Evolutionary conservation across 2,888 invertebrate species (phyloP).

Genomic region (Campoletis raptor): DNA sequence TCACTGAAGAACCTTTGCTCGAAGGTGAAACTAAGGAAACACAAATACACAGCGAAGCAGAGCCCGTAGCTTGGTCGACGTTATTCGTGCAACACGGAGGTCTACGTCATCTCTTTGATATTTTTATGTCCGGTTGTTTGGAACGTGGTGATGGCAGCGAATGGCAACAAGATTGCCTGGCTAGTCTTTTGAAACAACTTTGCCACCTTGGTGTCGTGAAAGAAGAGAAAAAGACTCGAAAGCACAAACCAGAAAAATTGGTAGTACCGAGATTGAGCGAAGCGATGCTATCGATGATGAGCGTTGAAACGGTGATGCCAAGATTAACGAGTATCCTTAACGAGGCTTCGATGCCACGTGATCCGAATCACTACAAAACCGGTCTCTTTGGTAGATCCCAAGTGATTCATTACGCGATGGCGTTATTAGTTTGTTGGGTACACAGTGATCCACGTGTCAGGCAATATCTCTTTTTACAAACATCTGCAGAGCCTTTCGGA

Average conservation of each 20-base stretch:
- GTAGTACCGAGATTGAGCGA: conserved; percentile 91
- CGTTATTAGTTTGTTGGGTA: conserved; percentile 96
- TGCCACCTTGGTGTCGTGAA: conserved; percentile 93
- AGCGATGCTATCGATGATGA: conserved; percentile 93
- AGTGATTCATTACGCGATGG: conserved; percentile 95
- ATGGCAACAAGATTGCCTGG: conserved; percentile 98
- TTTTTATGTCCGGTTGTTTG: conserved; percentile 93
- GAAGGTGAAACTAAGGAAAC: neutral
- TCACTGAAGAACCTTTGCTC: conserved; percentile 71
- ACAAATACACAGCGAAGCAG: conserved; percentile 67
- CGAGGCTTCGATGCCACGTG: conserved; percentile 93
- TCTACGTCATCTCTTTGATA: conserved; percentile 94
- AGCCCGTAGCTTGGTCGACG: conserved; percentile 88
- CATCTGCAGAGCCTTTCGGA: conserved; percentile 90
- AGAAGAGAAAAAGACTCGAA: conserved; percentile 84
- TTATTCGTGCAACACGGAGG: conserved; percentile 95
- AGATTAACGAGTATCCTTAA: conserved; percentile 94
- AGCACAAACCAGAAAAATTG: conserved; percentile 87
- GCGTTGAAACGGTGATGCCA: conserved; percentile 92
- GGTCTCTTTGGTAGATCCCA: conserved; percentile 97
- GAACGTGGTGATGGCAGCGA: conserved; percentile 92
- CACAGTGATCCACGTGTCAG: conserved; percentile 94
- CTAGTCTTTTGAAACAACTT: conserved; percentile 93
- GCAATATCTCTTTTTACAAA: conserved; percentile 90
- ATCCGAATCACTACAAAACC: conserved; percentile 94